Conservation (phyloP, 2,888 invertebrate genomes). For the Philonicus albiceps region DNA sequence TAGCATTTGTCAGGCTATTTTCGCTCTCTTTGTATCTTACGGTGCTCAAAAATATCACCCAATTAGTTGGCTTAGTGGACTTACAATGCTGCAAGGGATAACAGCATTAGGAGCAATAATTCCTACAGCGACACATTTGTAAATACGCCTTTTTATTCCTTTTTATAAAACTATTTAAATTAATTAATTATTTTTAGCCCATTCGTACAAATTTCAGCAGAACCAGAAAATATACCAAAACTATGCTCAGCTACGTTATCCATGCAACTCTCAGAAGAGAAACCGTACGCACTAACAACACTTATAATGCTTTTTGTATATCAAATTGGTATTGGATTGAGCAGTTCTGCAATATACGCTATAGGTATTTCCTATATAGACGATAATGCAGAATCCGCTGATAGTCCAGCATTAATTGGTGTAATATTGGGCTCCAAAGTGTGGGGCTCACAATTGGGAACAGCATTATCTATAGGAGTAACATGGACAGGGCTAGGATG, state of each 20-base stretch:
- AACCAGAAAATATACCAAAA: constrained; percentile 48
- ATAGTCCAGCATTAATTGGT: constrained; percentile 65
- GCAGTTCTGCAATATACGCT: constrained; percentile 65
- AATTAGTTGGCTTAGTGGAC: constrained; percentile 68
- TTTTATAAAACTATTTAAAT: background rate
- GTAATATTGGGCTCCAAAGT: constrained; percentile 58
- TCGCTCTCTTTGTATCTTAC: constrained; percentile 67
- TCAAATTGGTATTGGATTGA: constrained; percentile 65
- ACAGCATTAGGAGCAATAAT: constrained; percentile 65
- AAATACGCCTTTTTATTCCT: constrained; percentile 49
- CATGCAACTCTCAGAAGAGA: background rate
- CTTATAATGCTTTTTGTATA: constrained; percentile 64
- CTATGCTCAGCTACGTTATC: background rate
- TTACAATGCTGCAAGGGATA: constrained; percentile 67
- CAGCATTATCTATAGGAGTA: constrained; percentile 58
- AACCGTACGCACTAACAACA: constrained; percentile 56
- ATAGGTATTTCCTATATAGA: constrained; percentile 70
- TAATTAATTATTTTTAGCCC: constrained; percentile 41
- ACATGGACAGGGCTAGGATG: constrained; percentile 57
- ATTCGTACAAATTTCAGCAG: constrained; percentile 51
- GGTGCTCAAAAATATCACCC: constrained; percentile 70
- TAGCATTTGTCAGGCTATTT: constrained; percentile 66
- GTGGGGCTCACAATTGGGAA: constrained; percentile 61
- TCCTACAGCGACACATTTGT: constrained; percentile 66
- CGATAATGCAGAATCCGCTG: constrained; percentile 67